Conservation (phyloP, 2,888 invertebrate genomes). For the Sepiola atlantica region DNA sequence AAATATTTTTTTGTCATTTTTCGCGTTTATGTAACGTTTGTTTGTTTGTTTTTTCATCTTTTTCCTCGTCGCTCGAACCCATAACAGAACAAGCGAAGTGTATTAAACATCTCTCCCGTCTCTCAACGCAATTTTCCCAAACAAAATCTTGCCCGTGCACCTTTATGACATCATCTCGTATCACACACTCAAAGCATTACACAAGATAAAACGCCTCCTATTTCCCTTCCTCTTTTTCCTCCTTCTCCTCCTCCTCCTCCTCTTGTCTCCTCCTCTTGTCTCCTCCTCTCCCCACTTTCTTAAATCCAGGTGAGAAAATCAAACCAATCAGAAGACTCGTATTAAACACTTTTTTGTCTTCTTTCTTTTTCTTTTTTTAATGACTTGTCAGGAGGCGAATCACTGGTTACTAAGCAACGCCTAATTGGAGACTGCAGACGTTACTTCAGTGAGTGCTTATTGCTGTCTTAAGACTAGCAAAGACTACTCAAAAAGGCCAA, state of each 20-base stretch:
- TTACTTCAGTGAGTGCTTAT: background rate
- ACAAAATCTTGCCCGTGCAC: background rate
- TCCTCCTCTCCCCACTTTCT: background rate
- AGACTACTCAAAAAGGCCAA: background rate
- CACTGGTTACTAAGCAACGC: background rate
- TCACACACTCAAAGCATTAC: background rate
- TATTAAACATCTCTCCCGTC: background rate
- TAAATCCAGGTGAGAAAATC: background rate
- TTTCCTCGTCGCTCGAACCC: background rate
- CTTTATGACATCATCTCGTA: background rate
- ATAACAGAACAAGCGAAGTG: background rate
- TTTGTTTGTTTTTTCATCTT: too few species aligned
- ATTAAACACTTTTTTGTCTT: background rate
- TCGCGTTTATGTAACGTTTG: too few species aligned
- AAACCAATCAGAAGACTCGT: background rate
- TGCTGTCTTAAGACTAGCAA: background rate
- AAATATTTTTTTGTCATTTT: too few species aligned
- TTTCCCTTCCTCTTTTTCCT: background rate
- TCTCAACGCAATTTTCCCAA: background rate
- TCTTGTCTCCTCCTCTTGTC: background rate
- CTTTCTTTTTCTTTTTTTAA: background rate
- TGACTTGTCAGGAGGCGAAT: background rate
- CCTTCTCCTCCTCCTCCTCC: background rate
- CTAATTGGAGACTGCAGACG: background rate
- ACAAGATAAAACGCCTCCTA: background rate